Evolutionary conservation across 2,113 vertebrate species (phyloP), one percentile per base, ranked within the genome.

Genomic region (Orthochromis indermauri): DNA sequence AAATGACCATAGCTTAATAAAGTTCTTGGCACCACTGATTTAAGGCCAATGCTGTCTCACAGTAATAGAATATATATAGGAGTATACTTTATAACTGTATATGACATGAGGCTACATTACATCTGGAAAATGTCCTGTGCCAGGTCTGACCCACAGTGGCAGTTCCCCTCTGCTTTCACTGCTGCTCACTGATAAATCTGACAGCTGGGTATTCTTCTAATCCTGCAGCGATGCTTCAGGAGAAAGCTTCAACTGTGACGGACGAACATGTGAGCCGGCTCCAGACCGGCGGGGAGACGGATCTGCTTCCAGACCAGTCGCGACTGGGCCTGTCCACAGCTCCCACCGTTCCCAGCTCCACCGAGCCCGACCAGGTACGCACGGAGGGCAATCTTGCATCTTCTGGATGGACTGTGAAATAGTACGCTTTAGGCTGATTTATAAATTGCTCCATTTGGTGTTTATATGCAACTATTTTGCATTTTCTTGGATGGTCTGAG

Each of bases 151-250:
- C n/a, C 51, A 12, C 55, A 9, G 40, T 5, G 13, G 33, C 40
- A 42, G 8, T 55, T 33, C 40, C 57, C 40, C 80, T 59, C 59
- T 28, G 31, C 71, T 53, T 51, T 26, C 79, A 80, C 37, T 47
- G 81, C 55, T 40, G 26, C 42, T 82, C 66, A 16, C 49, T 84
- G 82, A 88, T 54, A n/a, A 40, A 28, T 76, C 83, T 88, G 89
- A 92, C 89, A 92, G 88, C 88, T 93, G 87, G 85, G 78, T 89
- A 85, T 94, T 82, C 82, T 35, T 90, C 54, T 87, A 84, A 86
- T 91, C 87, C 82, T 83, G 47, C 94, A 99, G 98, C 98, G 96
- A 99, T 99, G 98, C 98, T 99, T 95, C 98, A 99, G 96, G 98
- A 99, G 92, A 99, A 99, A 95, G 96, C 97, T 94, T 97, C 97